Base-by-base conservation (phyloP, 2,113 vertebrate species). In the Pelmatolapia mariae region DNA sequence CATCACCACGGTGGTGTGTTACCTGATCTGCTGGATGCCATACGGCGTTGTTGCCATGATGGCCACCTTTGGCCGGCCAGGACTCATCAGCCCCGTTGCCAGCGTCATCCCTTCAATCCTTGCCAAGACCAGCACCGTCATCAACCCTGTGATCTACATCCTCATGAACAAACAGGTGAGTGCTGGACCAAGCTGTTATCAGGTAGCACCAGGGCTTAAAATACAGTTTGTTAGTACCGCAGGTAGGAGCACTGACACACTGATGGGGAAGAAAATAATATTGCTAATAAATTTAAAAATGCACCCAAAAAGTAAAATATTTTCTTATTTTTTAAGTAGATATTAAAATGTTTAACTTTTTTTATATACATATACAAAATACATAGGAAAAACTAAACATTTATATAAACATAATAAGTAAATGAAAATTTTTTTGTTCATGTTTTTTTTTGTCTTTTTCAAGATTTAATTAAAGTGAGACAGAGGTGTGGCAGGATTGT, bases 121-220 rank as follows among this genome's bases (percentile, higher is more conserved):
- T 61, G 96, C 96, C 79, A 97, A 97, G 89, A 96, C 95, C 94
- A 97, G 95, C 89, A 97, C 95, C 36, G 95, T 97, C 82, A 95
- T 93, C 80, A 97, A 97, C 89, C 96, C 96, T 10, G 81, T 97
- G 71, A 97, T 97, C 92, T 97, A 97, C 94, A 96, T 96, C 87
- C 94, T 96, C 59, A 97, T 96, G 96, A 97, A 96, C 87, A 96
- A 97, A 78, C 96, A 96, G 96, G 96, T 97, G 89, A 78, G 71
- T 29, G 43, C 24, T 29, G 71, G 24, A 76, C 38, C 3, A 9
- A 47, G 24, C 71, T 47, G 71, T 10, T 47, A 47, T 18, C 71
- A 76, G 16, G 71, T 19, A 19, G 24, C 15, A 71, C 4, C 66
- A 24, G 38, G n/a, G 12, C 38, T 71, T 71, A 71, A 71, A 71